A percentile compares a stretch with the other conserved stretches of the same genome.
Evolutionary conservation across 2,113 vertebrate genomes (phyloP).

Genomic region (Myotis yumanensis): DNA sequence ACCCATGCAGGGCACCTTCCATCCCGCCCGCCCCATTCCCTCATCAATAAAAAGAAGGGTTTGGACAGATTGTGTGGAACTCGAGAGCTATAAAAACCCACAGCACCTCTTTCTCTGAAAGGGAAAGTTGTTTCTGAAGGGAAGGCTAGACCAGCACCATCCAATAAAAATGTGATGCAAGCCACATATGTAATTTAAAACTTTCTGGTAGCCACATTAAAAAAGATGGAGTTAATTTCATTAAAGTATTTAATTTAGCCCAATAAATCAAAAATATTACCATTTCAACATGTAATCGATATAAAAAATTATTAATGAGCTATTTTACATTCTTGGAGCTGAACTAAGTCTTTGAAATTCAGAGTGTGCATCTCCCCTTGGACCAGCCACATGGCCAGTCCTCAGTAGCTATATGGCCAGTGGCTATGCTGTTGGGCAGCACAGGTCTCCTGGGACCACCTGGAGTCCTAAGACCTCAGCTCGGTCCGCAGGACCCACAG

Average conservation of each 20-base stretch:
- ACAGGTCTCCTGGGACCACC: neutral
- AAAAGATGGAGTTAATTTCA: neutral
- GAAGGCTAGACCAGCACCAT: neutral
- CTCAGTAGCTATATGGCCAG: fast-evolving
- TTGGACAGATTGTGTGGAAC: neutral
- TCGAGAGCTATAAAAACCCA: neutral
- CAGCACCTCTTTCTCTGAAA: neutral
- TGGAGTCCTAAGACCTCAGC: neutral
- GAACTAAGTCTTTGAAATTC: neutral
- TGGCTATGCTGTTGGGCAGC: neutral
- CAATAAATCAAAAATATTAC: neutral
- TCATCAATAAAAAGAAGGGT: neutral
- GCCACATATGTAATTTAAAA: neutral
- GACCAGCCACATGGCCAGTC: neutral
- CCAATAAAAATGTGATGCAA: neutral
- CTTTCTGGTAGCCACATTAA: neutral
- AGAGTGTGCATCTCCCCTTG: neutral
- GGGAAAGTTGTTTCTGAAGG: neutral
- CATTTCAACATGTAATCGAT: neutral
- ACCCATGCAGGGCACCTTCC: fast-evolving
- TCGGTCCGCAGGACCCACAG: neutral
- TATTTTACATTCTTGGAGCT: neutral
- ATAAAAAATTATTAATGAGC: neutral
- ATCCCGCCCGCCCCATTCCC: fast-evolving
- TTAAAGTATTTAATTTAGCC: neutral